Percentiles rank a stretch among this genome's conserved stretches.
phyloP scores from a whole-genome alignment of 2,113 vertebrate genomes.

The Tragelaphus imberbis region DNA sequence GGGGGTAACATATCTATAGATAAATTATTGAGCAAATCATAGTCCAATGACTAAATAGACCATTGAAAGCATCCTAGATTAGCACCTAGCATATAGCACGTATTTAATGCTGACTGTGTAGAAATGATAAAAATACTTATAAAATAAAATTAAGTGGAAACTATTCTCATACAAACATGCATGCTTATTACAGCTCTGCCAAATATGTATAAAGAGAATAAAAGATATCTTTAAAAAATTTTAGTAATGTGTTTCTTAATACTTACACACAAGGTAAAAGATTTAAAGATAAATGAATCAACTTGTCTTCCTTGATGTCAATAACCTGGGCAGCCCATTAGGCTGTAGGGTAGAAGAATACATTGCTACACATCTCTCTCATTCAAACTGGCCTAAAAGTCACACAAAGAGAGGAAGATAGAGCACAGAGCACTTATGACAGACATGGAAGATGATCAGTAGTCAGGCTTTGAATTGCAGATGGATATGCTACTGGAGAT shows the following conservation, averaged over 20 bases:
- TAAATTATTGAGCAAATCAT: not conserved
- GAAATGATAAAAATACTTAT: not conserved
- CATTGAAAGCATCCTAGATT: not conserved
- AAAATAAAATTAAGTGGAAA: slow-evolving; percentile 28
- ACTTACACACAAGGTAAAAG: not conserved
- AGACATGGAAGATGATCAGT: not conserved
- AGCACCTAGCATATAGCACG: not conserved
- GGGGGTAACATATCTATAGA: not conserved
- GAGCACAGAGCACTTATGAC: not conserved
- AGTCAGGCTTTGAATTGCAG: not conserved
- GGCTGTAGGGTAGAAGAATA: not conserved
- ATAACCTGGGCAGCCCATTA: not conserved
- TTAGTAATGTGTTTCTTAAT: slow-evolving; percentile 8
- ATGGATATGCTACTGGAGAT: no score
- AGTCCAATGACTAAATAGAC: not conserved
- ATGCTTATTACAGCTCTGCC: not conserved
- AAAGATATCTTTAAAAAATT: not conserved
- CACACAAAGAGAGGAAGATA: not conserved
- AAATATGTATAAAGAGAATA: not conserved
- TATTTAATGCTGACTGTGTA: not conserved
- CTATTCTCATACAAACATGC: not conserved
- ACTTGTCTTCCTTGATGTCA: not conserved
- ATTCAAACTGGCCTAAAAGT: not conserved
- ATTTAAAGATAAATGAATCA: not conserved
- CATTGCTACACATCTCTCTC: not conserved